A percentile compares a stretch with the other conserved stretches of the same genome.
Evolutionary conservation across 1,140 invertebrate species (phyloP).

Genomic region (Frieseomelitta varia): DNA sequence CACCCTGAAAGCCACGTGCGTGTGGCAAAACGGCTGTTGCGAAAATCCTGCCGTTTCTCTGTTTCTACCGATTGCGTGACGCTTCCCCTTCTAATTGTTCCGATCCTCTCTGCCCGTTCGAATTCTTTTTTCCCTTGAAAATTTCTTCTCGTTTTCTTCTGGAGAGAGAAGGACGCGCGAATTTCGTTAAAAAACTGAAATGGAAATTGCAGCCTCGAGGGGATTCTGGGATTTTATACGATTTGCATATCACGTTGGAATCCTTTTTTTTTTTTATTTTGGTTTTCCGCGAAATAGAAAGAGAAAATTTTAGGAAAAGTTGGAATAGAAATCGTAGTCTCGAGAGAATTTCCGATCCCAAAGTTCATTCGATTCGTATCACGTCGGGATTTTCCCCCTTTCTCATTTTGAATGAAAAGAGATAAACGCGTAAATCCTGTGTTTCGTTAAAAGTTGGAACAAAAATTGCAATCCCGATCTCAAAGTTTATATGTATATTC

Average conservation of each 20-base stretch:
- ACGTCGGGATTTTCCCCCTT: too few relatives aligned
- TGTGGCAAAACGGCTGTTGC: slow-evolving; percentile 23
- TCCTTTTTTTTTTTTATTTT: neutral
- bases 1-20: slow-evolving; percentile 9
- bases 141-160: neutral
- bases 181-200: too few relatives aligned
- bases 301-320: neutral
- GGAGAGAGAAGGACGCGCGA: neutral
- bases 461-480: neutral
- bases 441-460: neutral
- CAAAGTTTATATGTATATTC: neutral
- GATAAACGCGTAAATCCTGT: neutral
- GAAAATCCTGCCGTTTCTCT: neutral
- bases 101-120: neutral
- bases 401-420: neutral
- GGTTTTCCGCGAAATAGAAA: neutral
- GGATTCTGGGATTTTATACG: too few relatives aligned
- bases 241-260: neutral
- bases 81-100: neutral
- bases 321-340: too few relatives aligned
- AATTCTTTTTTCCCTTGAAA: neutral
- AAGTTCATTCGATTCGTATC: too few relatives aligned
- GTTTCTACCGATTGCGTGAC: neutral
- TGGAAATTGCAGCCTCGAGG: too few relatives aligned
- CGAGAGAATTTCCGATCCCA: too few relatives aligned